Evolutionary conservation across 2,888 invertebrate genomes (phyloP), one percentile per base, ranked within the genome.

Genomic region (Macrophya annulata): DNA sequence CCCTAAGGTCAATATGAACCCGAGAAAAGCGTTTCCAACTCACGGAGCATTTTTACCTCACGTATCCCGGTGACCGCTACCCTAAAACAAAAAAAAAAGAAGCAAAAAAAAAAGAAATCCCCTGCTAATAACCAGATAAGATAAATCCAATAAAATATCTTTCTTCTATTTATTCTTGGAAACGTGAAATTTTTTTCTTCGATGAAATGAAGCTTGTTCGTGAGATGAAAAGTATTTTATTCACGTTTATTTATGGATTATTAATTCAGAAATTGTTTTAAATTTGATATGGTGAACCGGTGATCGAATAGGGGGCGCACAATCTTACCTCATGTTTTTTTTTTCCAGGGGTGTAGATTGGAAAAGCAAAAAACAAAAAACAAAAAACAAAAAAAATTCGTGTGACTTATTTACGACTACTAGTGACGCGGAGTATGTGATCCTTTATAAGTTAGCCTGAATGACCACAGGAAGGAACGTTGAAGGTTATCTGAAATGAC

Each of bases 401-500:
- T 21, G 3, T 77, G 40, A 81, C 62, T 62, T 62, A 81, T 59
- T 59, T 62, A 81, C 59, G 81, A 62, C 31, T 62, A 21, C 45
- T 51, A 77, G 25, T 31, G 45, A 51, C 43, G 59, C 51, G 59
- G 21, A 81, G 81, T 81, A 81, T 59, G 81, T 81, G 81, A 81
- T 62, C 59, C 62, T 81, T 81, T 81, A 62, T 81, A 62, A 81
- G 81, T 81, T 81, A 81, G 81, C 59, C 40, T 81, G 81, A 81
- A 81, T 81, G 81, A 81, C 81, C 81, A 81, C 81, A 81, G 81
- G 65, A 85, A 85, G 65, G 84, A 85, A 84, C 86, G 86, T 77
- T 90, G 90, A 85, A 90, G 91, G 91, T 93, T 93, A 93, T 93
- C 93, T 93, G 88, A 92, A 93, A 93, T 93, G 92, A 93, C 92